phyloP scores from a whole-genome alignment of 2,888 invertebrate genomes.

The Hirtodrosophila histrioides region DNA sequence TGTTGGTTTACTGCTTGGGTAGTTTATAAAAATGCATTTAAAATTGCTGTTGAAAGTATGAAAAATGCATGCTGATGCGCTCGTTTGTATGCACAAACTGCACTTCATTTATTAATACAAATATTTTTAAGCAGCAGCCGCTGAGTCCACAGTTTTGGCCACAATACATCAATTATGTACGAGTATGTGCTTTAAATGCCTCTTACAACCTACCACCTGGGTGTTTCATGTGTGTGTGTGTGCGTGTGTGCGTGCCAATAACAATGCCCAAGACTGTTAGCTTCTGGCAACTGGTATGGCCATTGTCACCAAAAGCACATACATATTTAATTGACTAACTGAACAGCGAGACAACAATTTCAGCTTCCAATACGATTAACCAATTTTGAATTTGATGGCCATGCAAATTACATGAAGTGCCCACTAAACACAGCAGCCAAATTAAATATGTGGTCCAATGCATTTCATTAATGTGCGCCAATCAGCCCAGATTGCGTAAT shows the following conservation, averaged over 20 bases:
- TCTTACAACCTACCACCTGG: slow-evolving; percentile 14
- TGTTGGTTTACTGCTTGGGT: slow-evolving; percentile 10
- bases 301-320: slow-evolving; percentile 10
- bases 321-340: slow-evolving; percentile 45
- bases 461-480: slow-evolving; percentile 37
- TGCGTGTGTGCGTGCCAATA: slow-evolving; percentile 14
- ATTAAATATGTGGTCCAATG: slow-evolving; percentile 32
- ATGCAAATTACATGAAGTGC: slow-evolving; percentile 26
- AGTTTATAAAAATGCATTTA: slow-evolving; percentile 59
- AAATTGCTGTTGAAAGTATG: slow-evolving; percentile 52
- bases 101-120: slow-evolving; percentile 73
- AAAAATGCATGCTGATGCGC: slow-evolving; percentile 73
- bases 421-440: slow-evolving; percentile 20
- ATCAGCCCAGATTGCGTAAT: slow-evolving; percentile 40
- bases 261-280: slow-evolving; percentile 34
- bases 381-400: slow-evolving; percentile 37
- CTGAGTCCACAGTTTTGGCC: slow-evolving; percentile 29
- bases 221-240: slow-evolving; percentile 14
- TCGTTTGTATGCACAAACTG: slow-evolving; percentile 77
- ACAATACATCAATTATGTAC: slow-evolving; percentile 39
- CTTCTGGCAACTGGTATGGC: slow-evolving; percentile 14
- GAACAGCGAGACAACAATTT: slow-evolving; percentile 1
- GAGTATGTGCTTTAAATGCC: slow-evolving; percentile 27
- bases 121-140: slow-evolving; percentile 40
- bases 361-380: slow-evolving; percentile 45